A percentile compares a stretch with the other conserved stretches of the same genome.
phyloP scores from a whole-genome alignment of 2,113 vertebrate genomes.

The Oenanthe oenanthe region DNA sequence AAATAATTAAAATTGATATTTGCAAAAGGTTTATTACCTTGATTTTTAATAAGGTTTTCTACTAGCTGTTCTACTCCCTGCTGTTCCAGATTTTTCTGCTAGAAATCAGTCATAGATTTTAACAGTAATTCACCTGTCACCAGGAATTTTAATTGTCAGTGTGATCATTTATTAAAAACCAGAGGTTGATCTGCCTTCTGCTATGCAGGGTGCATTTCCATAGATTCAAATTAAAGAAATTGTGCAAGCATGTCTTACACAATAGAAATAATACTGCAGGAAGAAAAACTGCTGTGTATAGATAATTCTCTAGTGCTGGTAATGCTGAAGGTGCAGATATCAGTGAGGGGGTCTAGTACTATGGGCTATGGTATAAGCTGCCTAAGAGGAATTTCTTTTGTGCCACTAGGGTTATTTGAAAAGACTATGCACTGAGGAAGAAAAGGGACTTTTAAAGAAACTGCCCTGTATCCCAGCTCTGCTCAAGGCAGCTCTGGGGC shows the following conservation, averaged over 20 bases:
- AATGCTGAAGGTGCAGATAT: not conserved
- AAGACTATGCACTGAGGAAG: not conserved
- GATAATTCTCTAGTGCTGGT: not conserved
- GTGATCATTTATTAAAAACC: conserved; percentile 40
- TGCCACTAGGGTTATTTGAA: not conserved
- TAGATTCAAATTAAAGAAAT: not conserved
- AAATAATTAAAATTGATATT: conserved; percentile 68
- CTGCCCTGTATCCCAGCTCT: not conserved
- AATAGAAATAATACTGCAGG: not conserved
- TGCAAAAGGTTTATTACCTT: conserved; percentile 63
- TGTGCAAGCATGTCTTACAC: not conserved
- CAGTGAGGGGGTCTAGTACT: too few relatives aligned
- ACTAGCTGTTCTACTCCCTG: conserved; percentile 27
- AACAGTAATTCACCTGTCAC: conserved; percentile 30
- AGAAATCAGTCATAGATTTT: conserved; percentile 48
- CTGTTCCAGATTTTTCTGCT: conserved; percentile 31
- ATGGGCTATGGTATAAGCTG: too few relatives aligned
- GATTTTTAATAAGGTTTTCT: conserved; percentile 65
- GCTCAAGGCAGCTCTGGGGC: not conserved
- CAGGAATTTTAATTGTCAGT: conserved; percentile 48
- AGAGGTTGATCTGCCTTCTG: conserved; percentile 18
- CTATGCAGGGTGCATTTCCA: not conserved
- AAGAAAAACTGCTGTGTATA: not conserved
- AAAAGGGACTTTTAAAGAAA: not conserved
- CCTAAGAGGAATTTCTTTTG: not conserved